Conservation (phyloP, 2,888 invertebrate genomes). For the Andrena minutula region DNA sequence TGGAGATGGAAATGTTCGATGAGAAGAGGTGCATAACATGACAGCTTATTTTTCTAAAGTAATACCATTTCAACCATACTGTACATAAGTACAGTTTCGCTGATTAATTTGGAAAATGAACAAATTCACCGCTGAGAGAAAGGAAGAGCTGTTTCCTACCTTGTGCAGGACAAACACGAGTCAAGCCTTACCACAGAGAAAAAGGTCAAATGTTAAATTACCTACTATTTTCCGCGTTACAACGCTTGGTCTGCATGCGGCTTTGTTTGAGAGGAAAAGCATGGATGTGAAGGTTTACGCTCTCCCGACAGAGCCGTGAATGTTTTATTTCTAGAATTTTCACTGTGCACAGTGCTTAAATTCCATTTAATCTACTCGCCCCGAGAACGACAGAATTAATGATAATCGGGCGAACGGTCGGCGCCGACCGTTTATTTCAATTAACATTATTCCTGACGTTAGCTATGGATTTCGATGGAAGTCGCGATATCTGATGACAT, state of each 20-base stretch:
- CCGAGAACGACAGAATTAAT: background rate
- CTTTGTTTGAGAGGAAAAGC: too few relatives aligned
- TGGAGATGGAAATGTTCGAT: too few relatives aligned
- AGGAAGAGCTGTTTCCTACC: too few relatives aligned
- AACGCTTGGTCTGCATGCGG: background rate
- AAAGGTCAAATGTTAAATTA: background rate
- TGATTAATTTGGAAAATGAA: background rate
- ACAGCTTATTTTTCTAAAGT: too few relatives aligned
- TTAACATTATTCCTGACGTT: constrained; percentile 14
- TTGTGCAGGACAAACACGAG: background rate
- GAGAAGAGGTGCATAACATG: too few relatives aligned
- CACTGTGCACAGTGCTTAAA: background rate
- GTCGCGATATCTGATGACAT: background rate
- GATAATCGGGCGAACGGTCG: background rate
- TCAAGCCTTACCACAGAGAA: background rate
- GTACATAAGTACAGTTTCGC: background rate
- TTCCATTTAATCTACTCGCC: background rate
- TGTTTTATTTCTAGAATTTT: background rate
- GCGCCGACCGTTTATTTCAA: background rate
- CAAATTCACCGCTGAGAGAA: too few relatives aligned
- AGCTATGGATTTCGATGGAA: background rate
- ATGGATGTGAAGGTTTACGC: too few relatives aligned
- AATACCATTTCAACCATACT: too few relatives aligned
- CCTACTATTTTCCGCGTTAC: background rate
- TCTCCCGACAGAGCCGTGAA: too few relatives aligned